Conservation (phyloP, 2,888 invertebrate genomes). For the Yponomeuta cagnagella region DNA sequence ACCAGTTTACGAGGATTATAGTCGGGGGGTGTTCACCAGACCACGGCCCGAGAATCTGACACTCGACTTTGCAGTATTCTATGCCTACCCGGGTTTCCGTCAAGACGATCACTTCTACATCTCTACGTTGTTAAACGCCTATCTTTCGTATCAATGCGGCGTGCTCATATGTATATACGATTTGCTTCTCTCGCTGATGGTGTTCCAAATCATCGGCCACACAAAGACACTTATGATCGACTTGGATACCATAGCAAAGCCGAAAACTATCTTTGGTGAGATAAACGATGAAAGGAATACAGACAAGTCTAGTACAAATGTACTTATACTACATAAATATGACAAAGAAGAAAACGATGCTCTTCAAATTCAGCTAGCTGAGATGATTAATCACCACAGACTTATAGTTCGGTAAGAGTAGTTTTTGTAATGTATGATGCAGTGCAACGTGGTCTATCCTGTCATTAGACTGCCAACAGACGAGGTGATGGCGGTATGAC, state of each 20-base stretch:
- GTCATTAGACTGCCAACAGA: no score
- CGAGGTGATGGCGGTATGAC: no score
- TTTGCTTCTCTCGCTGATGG: constrained; percentile 26
- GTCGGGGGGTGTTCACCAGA: constrained; percentile 3
- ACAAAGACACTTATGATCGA: constrained; percentile 24
- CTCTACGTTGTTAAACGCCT: constrained; percentile 18
- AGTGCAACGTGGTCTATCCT: not conserved
- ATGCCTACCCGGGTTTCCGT: not conserved
- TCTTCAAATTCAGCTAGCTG: not conserved
- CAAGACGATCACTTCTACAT: not conserved
- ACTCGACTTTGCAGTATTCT: constrained; percentile 2
- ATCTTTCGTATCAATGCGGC: constrained; percentile 23
- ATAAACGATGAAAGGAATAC: not conserved
- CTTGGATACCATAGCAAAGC: not conserved
- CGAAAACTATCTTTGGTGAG: not conserved
- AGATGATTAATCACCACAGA: not conserved
- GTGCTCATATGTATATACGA: constrained; percentile 25
- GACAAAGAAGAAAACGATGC: not conserved
- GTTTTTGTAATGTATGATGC: not conserved
- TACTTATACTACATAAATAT: not conserved
- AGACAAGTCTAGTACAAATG: no score
- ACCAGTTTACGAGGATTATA: constrained; percentile 8
- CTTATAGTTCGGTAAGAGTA: not conserved
- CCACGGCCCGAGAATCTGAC: not conserved
- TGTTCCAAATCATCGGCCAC: constrained; percentile 31